These are phyloP conservation scores for Eupithecia inturbata DNA, from an alignment of 2,888 invertebrate genomes.

Conservation along the genomic window DNA sequence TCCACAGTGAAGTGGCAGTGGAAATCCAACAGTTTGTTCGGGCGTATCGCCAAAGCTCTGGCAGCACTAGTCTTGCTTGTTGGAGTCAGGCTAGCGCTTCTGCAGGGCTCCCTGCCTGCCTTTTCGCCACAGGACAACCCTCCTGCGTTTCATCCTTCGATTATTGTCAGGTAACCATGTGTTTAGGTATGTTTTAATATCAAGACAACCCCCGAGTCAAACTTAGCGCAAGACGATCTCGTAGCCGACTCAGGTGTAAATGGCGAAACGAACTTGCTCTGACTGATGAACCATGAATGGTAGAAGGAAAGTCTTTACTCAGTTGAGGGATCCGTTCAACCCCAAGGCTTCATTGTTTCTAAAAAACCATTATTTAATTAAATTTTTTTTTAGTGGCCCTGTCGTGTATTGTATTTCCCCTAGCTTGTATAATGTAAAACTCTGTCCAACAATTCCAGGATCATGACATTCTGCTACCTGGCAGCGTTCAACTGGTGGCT, in stretches of 20 bases:
- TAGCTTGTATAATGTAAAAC: background rate
- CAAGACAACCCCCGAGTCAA: background rate
- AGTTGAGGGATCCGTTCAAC: too few species aligned
- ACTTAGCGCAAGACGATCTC: background rate
- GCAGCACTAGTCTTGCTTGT: conserved; percentile 54
- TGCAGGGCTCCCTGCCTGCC: conserved; percentile 28
- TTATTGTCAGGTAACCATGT: conserved; percentile 23
- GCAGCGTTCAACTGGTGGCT: conserved; percentile 92
- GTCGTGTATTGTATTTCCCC: background rate
- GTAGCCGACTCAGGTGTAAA: background rate
- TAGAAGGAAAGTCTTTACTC: background rate
- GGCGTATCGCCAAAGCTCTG: conserved; percentile 86
- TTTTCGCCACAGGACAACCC: conserved; percentile 34
- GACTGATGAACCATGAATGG: background rate
- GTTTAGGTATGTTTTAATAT: background rate
- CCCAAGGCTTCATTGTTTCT: too few species aligned
- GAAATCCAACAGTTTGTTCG: conserved; percentile 84
- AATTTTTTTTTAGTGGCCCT: too few species aligned
- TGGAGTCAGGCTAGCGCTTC: conserved; percentile 27
- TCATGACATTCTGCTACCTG: conserved; percentile 91
- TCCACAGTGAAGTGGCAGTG: conserved; percentile 66
- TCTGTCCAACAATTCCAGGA: conserved; percentile 69
- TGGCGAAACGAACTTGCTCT: background rate
- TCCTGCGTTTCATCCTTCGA: conserved; percentile 27
- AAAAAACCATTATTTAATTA: too few species aligned